Evolutionary conservation across 1,140 invertebrate genomes (phyloP), one percentile per base, ranked within the genome.

Genomic region (Batillaria attramentaria): DNA sequence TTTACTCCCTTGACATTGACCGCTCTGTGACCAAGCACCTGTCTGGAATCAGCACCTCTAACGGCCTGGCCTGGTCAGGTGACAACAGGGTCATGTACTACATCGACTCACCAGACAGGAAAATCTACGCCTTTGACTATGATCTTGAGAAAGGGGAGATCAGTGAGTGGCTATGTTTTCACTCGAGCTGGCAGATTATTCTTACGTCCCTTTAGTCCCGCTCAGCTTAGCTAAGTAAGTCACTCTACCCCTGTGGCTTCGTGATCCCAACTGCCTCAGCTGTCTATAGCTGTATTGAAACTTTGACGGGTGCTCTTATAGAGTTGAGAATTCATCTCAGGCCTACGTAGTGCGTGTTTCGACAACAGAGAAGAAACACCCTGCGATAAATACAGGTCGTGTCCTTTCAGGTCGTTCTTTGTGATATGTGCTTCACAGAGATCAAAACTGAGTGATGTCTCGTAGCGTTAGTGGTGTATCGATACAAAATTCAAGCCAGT

Each of bases 41-140:
- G 0, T 83, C 86, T 13, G 81, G 41, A 3, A 82, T 92, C 41
- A 87, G 93, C 65, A 94, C 96, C 68, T 95, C 95, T 43, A 97
- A 97, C 88, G 96, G 96, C 0, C 87, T 97, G 10, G 94, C 93
- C 16, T 97, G 96, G 96, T 94, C 94, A 80, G 86, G 91, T 4
- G 92, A 93, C 57, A 93, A 94, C 77, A 93, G 93, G 39, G 94
- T 93, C 33, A 87, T 92, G 81, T 92, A 88, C 81, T 92, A 88
- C 81, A 91, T 91, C 54, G 92, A 92, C 80, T 89, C 91, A 6
- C 83, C 85, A 2, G 85, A 86, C n/a, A 77, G 86, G 39, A 79
- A 86, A 77, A 87, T 92, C 18, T 91, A 89, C 81, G 92, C 92
- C 42, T 97, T 95, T 85, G 94, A 97, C 87, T 97, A 94, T 84